These are phyloP conservation scores for Ennomos quercinarius DNA, from an alignment of 2,888 invertebrate species.

Conservation along the genomic window DNA sequence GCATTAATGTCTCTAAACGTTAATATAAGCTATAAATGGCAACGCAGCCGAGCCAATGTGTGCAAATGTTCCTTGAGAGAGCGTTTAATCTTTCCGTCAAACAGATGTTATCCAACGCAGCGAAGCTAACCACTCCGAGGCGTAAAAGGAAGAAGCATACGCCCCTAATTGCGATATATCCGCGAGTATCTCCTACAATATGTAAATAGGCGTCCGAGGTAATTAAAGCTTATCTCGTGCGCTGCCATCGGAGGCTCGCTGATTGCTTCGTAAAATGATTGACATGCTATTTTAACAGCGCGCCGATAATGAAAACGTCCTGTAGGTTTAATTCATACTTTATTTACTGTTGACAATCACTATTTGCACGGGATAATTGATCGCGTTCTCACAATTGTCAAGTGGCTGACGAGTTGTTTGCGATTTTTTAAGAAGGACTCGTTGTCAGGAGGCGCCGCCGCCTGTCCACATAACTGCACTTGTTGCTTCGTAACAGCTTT, in stretches of 20 bases:
- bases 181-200: conserved; percentile 78
- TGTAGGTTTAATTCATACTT: conserved; percentile 71
- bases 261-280: conserved; percentile 83
- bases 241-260: conserved; percentile 69
- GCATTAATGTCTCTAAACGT: conserved; percentile 12
- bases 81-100: conserved; percentile 75
- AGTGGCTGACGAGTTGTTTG: conserved; percentile 71
- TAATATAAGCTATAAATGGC: conserved; percentile 18
- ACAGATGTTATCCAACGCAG: conserved; percentile 74
- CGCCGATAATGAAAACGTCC: conserved; percentile 80
- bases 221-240: conserved; percentile 83
- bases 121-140: conserved; percentile 62
- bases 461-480: conserved; percentile 55
- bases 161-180: conserved; percentile 82
- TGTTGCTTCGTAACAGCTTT: conserved; percentile 54
- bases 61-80: conserved; percentile 59
- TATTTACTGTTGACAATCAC: conserved; percentile 81
- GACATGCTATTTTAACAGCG: conserved; percentile 79
- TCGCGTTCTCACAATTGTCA: conserved; percentile 85
- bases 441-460: conserved; percentile 62
- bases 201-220: conserved; percentile 82
- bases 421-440: conserved; percentile 71
- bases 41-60: conserved; percentile 21
- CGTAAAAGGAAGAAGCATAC: conserved; percentile 79
- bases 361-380: conserved; percentile 83